These are phyloP conservation scores for Helostoma temminkii DNA, from an alignment of 2,797 vertebrate species.

Conservation along the genomic window DNA sequence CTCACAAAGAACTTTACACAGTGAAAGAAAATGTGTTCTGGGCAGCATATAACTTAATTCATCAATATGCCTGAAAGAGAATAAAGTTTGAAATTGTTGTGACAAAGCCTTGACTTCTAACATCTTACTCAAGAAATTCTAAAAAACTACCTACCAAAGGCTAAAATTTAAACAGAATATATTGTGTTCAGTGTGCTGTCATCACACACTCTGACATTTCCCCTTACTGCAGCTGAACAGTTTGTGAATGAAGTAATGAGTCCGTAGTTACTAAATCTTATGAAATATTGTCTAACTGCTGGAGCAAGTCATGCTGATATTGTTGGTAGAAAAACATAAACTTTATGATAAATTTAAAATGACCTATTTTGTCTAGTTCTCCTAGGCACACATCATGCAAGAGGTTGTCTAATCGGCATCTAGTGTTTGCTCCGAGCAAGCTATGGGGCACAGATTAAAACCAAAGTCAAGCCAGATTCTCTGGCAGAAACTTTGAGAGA, in stretches of 20 bases:
- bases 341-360: conserved; percentile 33
- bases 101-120: no score
- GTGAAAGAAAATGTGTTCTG: no score
- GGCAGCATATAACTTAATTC: no score
- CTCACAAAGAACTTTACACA: no score
- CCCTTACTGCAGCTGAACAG: background rate
- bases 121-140: no score
- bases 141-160: no score
- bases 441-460: conserved; percentile 55
- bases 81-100: no score
- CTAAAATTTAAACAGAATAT: background rate
- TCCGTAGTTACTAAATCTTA: background rate
- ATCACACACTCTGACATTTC: no score
- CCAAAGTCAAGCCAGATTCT: conserved; percentile 35
- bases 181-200: no score
- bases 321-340: conserved; percentile 17
- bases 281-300: background rate
- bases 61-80: no score
- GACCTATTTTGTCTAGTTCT: conserved; percentile 28
- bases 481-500: conserved; percentile 43
- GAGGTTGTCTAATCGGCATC: conserved; percentile 42
- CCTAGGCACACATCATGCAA: conserved; percentile 24
- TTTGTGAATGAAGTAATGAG: background rate
- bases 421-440: conserved; percentile 53
- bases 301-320: conserved; percentile 18